Base-by-base conservation (phyloP, 2,888 invertebrate genomes). In the Hololepta plana region DNA sequence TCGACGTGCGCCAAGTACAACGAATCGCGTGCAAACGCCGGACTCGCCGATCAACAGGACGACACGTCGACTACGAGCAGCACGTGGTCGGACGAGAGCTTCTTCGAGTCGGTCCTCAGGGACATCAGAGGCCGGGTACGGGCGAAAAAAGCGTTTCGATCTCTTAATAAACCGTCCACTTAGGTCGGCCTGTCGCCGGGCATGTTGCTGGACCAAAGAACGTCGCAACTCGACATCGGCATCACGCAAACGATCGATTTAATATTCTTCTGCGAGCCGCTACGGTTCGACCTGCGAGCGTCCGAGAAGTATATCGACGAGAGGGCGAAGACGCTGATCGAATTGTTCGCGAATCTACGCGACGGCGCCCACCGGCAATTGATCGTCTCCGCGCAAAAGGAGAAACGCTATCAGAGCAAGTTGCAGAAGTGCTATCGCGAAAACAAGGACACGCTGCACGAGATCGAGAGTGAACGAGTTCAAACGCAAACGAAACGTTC, bases 341-440 rank as follows among this genome's bases (percentile, higher is more conserved):
- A 34, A n/a, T n/a, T n/a, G n/a, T n/a, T n/a, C n/a, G n/a, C n/a
- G n/a, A n/a, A n/a, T n/a, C n/a, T n/a, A n/a, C n/a, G n/a, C n/a
- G n/a, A n/a, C 1, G 41, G 53, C 32, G 57, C 60, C 49, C 37
- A 51, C 4, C 40, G 33, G 3, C 61, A 58, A 33, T 51, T 64
- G 47, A 41, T 46, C 4, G 53, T 48, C 3, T 56, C 59, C 0
- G 64, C 64, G 0, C 55, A 54, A 2, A 60, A 61, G 25, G 62
- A 64, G 35, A 61, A 60, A 35, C 43, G 59, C 5, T 44, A 44
- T 20, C 51, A 58, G 0, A 55, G 53, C 33, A 58, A 55, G 30
- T 41, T 62, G 12, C 59, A 58, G 37, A 43, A 40, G 1, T n/a
- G 57, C 56, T 3, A 64, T 64, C 35, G 43, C 48, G 11, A 48